Evolutionary conservation across 2,888 invertebrate genomes (phyloP).

Genomic region (Sinohyriopsis cumingii): DNA sequence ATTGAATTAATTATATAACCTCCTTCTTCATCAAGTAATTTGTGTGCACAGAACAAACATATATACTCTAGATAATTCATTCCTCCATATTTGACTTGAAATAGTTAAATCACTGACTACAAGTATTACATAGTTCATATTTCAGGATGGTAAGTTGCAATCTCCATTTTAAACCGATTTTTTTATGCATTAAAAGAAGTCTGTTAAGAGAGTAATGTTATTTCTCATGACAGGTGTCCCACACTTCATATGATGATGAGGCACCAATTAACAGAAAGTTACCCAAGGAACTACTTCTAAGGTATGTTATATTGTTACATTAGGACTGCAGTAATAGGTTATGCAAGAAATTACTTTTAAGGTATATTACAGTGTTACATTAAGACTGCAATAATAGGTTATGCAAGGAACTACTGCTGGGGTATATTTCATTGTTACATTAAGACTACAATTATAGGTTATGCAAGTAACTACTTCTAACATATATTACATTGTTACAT

Average conservation of each 20-base stretch:
- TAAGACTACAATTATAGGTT: too few relatives aligned
- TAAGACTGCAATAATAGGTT: too few relatives aligned
- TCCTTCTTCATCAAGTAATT: neutral
- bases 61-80: neutral
- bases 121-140: too few relatives aligned
- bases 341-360: too few relatives aligned
- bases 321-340: too few relatives aligned
- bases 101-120: neutral
- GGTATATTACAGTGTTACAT: neutral
- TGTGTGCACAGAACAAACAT: constrained; percentile 2
- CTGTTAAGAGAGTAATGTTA: neutral
- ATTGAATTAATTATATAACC: too few relatives aligned
- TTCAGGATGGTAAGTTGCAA: too few relatives aligned
- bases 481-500: neutral
- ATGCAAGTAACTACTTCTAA: too few relatives aligned
- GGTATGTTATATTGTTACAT: constrained; percentile 70
- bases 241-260: constrained; percentile 77
- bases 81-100: neutral
- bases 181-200: too few relatives aligned
- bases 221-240: constrained; percentile 39
- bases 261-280: constrained; percentile 93
- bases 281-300: constrained; percentile 94
- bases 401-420: constrained; percentile 76
- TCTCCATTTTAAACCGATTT: too few relatives aligned
- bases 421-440: constrained; percentile 70